A percentile compares a stretch with the other conserved stretches of the same genome.
Conservation (phyloP, 2,113 vertebrate genomes). For the Varanus komodoensis region DNA sequence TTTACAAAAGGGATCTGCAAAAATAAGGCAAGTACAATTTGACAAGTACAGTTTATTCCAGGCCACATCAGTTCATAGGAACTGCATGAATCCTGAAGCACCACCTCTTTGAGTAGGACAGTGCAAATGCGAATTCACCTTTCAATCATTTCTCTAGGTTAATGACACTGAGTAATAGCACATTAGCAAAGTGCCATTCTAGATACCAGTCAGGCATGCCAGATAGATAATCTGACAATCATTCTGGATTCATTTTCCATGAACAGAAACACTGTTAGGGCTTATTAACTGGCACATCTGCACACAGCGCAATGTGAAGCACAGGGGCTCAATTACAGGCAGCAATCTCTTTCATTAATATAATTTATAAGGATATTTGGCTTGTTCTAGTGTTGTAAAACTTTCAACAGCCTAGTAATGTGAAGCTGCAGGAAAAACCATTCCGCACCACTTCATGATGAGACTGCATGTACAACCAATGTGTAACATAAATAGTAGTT, state of each 20-base stretch:
- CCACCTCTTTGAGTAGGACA: slow-evolving; percentile 59
- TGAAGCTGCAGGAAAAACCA: slow-evolving; percentile 14
- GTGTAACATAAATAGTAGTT: background rate
- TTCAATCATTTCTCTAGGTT: slow-evolving; percentile 81
- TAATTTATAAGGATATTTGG: slow-evolving; percentile 77
- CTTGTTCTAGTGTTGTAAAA: slow-evolving; percentile 71
- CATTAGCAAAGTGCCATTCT: slow-evolving; percentile 84
- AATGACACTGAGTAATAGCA: slow-evolving; percentile 87
- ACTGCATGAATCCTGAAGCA: slow-evolving; percentile 53
- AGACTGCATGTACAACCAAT: background rate
- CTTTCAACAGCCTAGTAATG: slow-evolving; percentile 50
- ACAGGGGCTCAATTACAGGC: slow-evolving; percentile 73
- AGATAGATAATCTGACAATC: slow-evolving; percentile 83
- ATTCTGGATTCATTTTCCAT: slow-evolving; percentile 81
- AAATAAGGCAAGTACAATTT: slow-evolving; percentile 17
- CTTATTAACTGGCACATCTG: slow-evolving; percentile 84
- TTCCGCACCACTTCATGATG: background rate
- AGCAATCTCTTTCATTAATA: slow-evolving; percentile 81
- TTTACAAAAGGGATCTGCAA: slow-evolving; percentile 32
- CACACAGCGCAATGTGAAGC: slow-evolving; percentile 69
- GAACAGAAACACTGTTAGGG: slow-evolving; percentile 79
- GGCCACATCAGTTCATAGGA: slow-evolving; percentile 58
- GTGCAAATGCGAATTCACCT: slow-evolving; percentile 79
- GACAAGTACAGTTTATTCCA: slow-evolving; percentile 38
- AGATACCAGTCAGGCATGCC: slow-evolving; percentile 83